Conservation (phyloP, 2,113 vertebrate species). For the Cairina moschata region DNA sequence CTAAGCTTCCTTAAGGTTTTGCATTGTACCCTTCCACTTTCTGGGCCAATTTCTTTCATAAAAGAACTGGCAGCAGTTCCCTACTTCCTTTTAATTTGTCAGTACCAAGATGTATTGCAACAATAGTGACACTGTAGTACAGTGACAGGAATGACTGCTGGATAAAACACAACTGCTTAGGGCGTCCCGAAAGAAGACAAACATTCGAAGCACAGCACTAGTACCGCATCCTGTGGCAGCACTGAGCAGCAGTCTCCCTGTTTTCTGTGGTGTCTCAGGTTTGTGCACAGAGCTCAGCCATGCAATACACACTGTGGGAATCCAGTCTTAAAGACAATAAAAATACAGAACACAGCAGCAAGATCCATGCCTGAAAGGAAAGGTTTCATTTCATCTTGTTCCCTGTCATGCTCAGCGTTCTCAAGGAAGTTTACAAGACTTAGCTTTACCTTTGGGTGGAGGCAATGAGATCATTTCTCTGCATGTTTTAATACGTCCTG, state of each 20-base stretch:
- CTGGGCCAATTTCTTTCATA: neutral
- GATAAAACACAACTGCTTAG: neutral
- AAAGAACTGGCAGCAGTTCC: neutral
- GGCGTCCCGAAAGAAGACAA: neutral
- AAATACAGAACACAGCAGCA: neutral
- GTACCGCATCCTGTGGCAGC: neutral
- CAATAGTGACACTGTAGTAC: neutral
- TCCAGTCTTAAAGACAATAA: neutral
- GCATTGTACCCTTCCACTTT: neutral
- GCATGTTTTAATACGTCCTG: conserved; percentile 58
- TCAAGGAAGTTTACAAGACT: conserved; percentile 41
- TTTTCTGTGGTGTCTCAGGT: neutral
- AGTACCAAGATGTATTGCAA: neutral
- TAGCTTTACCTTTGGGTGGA: conserved; percentile 36
- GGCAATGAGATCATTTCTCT: conserved; percentile 48
- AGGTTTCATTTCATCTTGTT: neutral
- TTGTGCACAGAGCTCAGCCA: neutral
- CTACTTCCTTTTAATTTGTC: neutral
- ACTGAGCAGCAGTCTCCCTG: neutral
- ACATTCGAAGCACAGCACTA: neutral
- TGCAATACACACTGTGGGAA: fast-evolving
- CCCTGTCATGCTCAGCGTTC: neutral
- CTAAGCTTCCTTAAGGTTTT: neutral
- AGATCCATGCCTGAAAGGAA: neutral
- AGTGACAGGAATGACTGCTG: neutral